These are phyloP conservation scores for Centropus unirufus DNA, from an alignment of 2,113 vertebrate species.

Conservation along the genomic window DNA sequence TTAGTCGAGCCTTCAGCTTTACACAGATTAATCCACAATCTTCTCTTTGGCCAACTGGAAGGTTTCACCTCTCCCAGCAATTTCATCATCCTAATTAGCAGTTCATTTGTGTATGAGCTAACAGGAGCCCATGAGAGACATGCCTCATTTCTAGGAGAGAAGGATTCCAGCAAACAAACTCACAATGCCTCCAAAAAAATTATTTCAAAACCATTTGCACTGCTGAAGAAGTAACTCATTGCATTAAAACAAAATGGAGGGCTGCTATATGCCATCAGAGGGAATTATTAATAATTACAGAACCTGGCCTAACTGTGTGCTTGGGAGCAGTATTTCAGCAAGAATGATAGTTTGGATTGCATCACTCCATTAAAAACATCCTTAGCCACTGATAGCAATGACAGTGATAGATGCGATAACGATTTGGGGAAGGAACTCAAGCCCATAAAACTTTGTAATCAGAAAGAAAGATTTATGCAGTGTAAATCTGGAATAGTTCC, in stretches of 20 bases:
- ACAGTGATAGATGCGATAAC: slow-evolving; percentile 39
- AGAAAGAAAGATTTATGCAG: neutral
- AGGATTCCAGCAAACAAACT: slow-evolving; percentile 56
- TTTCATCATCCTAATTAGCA: slow-evolving; percentile 65
- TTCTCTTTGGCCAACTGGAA: slow-evolving; percentile 51
- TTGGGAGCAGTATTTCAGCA: slow-evolving; percentile 50
- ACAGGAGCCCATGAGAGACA: slow-evolving; percentile 29
- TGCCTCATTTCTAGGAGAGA: slow-evolving; percentile 49
- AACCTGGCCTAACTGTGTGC: slow-evolving; percentile 21
- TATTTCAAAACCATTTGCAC: slow-evolving; percentile 22
- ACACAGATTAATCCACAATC: slow-evolving; percentile 57
- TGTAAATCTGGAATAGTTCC: neutral
- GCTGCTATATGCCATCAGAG: neutral
- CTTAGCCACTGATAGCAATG: slow-evolving; percentile 7
- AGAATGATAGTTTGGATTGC: slow-evolving; percentile 9
- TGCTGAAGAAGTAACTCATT: neutral
- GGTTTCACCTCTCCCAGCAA: slow-evolving; percentile 64
- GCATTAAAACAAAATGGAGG: slow-evolving; percentile 26
- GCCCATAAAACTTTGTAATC: slow-evolving; percentile 30
- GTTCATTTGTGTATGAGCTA: slow-evolving; percentile 38
- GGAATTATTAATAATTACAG: slow-evolving; percentile 48
- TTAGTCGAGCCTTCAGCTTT: slow-evolving; percentile 31
- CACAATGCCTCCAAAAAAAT: neutral
- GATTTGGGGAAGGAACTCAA: slow-evolving; percentile 21
- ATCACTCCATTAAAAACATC: slow-evolving; percentile 28